These are phyloP conservation scores for Xylophagus ater DNA, from an alignment of 2,888 invertebrate genomes.

Conservation along the genomic window DNA sequence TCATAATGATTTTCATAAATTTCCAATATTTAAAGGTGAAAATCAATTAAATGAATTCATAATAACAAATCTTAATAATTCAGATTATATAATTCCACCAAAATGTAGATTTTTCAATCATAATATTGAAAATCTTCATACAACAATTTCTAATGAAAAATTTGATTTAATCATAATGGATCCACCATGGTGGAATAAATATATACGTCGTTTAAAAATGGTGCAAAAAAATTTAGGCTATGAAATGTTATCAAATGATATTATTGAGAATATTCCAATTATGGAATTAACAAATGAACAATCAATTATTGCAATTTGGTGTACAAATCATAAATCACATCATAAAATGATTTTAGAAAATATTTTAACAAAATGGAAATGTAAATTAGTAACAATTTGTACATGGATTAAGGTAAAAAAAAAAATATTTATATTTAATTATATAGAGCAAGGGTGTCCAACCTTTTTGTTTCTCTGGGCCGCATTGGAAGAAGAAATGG, in stretches of 20 bases:
- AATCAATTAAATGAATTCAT: constrained; percentile 45
- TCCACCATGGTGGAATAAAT: constrained; percentile 96
- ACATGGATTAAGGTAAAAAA: constrained; percentile 72
- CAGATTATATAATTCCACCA: constrained; percentile 54
- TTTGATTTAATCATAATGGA: constrained; percentile 82
- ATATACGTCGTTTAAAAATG: constrained; percentile 67
- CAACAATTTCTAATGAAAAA: constrained; percentile 42
- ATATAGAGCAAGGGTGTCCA: too few species aligned
- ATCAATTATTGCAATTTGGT: constrained; percentile 78
- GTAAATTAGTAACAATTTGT: constrained; percentile 62
- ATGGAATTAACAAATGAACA: constrained; percentile 47
- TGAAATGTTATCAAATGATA: constrained; percentile 62
- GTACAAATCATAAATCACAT: constrained; percentile 73
- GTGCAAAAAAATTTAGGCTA: constrained; percentile 52
- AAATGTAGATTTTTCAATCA: constrained; percentile 56
- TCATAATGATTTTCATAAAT: constrained; percentile 1
- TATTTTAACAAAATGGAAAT: constrained; percentile 71
- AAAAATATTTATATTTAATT: not conserved
- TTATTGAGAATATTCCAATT: constrained; percentile 60
- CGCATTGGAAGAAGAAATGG: too few species aligned
- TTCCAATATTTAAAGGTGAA: constrained; percentile 44
- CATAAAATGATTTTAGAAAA: constrained; percentile 52
- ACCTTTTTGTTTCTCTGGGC: too few species aligned
- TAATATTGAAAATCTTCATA: constrained; percentile 50
- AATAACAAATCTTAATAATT: constrained; percentile 40